Evolutionary conservation across 2,888 invertebrate species (phyloP).

Genomic region (Netelia inedita): DNA sequence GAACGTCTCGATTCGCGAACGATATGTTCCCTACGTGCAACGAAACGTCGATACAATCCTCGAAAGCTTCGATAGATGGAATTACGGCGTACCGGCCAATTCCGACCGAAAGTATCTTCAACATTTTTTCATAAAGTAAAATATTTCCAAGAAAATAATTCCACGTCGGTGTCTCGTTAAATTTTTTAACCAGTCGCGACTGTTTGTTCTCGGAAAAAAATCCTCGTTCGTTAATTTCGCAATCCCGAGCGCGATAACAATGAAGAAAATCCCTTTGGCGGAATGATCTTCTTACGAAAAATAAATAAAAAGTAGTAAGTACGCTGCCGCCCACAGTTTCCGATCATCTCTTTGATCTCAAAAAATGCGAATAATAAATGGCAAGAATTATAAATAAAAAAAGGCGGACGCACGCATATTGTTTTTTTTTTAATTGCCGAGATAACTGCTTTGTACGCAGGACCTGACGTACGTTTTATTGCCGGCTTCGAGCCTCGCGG

Average conservation of each 20-base stretch:
- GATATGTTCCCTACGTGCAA: slow-evolving; percentile 19
- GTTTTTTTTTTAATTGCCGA: background rate
- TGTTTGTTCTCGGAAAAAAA: background rate
- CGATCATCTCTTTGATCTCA: background rate
- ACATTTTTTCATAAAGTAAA: too few species aligned
- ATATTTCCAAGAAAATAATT: too few species aligned
- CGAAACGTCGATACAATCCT: background rate
- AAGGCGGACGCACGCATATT: background rate
- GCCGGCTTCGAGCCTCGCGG: slow-evolving; percentile 86
- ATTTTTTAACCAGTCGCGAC: background rate
- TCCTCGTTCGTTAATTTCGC: slow-evolving; percentile 3
- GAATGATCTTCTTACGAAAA: background rate
- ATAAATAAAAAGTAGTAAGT: background rate
- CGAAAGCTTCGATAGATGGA: background rate
- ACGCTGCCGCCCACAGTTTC: background rate
- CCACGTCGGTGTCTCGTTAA: too few species aligned
- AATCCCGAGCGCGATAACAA: slow-evolving; percentile 23
- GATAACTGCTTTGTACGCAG: slow-evolving; percentile 81
- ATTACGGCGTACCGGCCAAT: slow-evolving; percentile 14
- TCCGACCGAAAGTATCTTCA: background rate
- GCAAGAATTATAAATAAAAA: background rate
- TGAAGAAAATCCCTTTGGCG: background rate
- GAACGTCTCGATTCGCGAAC: background rate
- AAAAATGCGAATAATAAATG: background rate
- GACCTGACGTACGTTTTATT: slow-evolving; percentile 85